Percentiles rank a stretch among this genome's conserved stretches.
These are phyloP conservation scores for Drosophila ustulata DNA, from an alignment of 2,888 invertebrate genomes.

Conservation along the genomic window DNA sequence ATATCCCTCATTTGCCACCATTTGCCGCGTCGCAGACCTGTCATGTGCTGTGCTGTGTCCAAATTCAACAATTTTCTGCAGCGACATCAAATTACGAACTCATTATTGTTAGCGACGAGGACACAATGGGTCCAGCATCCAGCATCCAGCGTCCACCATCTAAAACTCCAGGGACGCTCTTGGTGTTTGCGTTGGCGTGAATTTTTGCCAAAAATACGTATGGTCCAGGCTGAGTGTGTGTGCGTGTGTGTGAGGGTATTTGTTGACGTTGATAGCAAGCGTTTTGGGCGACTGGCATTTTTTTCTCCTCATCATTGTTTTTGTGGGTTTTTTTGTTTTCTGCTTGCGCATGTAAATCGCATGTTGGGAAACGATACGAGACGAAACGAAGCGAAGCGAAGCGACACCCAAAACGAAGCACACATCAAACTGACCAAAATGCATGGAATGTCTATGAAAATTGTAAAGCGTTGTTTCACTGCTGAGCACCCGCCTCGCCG, in stretches of 20 bases:
- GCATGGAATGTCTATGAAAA: constrained; percentile 77
- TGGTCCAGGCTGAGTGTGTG: constrained; percentile 1
- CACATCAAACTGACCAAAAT: constrained; percentile 80
- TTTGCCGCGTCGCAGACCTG: constrained; percentile 5
- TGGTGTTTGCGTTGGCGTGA: constrained; percentile 62
- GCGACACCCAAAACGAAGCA: constrained; percentile 66
- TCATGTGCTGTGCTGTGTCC: constrained; percentile 42
- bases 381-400: constrained; percentile 14
- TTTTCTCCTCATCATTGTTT: constrained; percentile 2
- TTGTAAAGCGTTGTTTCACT: constrained; percentile 68
- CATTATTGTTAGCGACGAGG: constrained; percentile 80
- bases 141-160: constrained; percentile 4
- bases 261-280: constrained; percentile 66
- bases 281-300: constrained; percentile 19
- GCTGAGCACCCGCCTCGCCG: constrained; percentile 1
- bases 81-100: constrained; percentile 82
- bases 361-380: constrained; percentile 33
- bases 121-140: constrained; percentile 34
- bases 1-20: neutral
- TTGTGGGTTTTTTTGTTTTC: constrained; percentile 28
- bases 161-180: constrained; percentile 11
- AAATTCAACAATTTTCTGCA: constrained; percentile 71
- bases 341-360: constrained; percentile 51
- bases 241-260: constrained; percentile 40
- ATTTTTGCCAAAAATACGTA: constrained; percentile 62